phyloP scores from a whole-genome alignment of 2,888 invertebrate genomes.

The Nipponacmea schrenckii region DNA sequence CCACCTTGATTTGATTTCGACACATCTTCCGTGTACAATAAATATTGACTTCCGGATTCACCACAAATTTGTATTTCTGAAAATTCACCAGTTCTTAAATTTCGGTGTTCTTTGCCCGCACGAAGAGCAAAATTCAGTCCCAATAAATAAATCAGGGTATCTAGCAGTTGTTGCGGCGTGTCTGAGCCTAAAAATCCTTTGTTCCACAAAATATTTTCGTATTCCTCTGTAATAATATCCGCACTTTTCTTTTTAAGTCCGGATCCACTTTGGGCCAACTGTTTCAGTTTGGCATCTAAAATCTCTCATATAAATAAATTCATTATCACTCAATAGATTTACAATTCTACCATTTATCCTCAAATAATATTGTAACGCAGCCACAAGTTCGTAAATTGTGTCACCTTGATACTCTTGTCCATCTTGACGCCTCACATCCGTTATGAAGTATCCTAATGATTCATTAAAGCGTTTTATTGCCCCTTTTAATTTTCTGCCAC shows the following conservation, averaged over 20 bases:
- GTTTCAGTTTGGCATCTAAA: too few relatives aligned
- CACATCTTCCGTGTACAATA: slow-evolving; percentile 16
- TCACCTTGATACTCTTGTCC: too few relatives aligned
- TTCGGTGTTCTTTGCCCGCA: slow-evolving; percentile 8
- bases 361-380: too few relatives aligned
- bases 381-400: too few relatives aligned
- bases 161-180: background rate
- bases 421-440: too few relatives aligned
- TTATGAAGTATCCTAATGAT: too few relatives aligned
- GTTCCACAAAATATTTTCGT: background rate
- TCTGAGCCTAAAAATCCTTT: background rate
- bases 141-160: background rate
- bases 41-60: background rate
- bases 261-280: too few relatives aligned
- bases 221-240: background rate
- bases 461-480: too few relatives aligned
- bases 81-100: background rate
- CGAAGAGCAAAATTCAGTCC: slow-evolving; percentile 3
- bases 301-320: too few relatives aligned
- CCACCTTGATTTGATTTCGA: slow-evolving; percentile 20
- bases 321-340: too few relatives aligned
- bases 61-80: background rate
- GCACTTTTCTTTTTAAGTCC: background rate
- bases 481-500: background rate
- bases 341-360: too few relatives aligned